Percentiles rank a stretch among this genome's conserved stretches.
phyloP scores from a whole-genome alignment of 2,888 invertebrate genomes.

The Chloroclystis v-ata region DNA sequence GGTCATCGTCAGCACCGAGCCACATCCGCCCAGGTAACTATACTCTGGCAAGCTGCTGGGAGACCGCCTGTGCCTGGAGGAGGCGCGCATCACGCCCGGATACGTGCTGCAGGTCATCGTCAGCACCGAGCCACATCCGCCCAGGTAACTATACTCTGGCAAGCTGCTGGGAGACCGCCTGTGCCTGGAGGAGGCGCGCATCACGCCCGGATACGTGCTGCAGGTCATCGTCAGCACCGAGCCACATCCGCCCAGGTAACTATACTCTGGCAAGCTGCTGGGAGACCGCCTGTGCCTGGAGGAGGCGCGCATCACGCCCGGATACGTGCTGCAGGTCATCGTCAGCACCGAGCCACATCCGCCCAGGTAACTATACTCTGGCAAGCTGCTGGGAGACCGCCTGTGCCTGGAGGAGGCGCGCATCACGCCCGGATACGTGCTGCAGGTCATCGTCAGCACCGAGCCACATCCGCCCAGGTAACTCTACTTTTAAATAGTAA shows the following conservation, averaged over 20 bases:
- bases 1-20: constrained; percentile 89
- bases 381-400: constrained; percentile 17
- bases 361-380: background rate
- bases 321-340: constrained; percentile 75
- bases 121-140: too few species aligned
- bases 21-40: constrained; percentile 60
- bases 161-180: constrained; percentile 17
- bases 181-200: constrained; percentile 91
- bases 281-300: constrained; percentile 75
- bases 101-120: constrained; percentile 67
- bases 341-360: too few species aligned
- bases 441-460: constrained; percentile 91
- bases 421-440: constrained; percentile 92
- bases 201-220: constrained; percentile 87
- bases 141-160: background rate
- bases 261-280: constrained; percentile 12
- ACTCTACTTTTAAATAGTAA: too few species aligned
- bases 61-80: constrained; percentile 80
- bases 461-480: constrained; percentile 67
- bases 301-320: constrained; percentile 92
- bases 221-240: too few species aligned
- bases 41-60: constrained; percentile 14
- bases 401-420: constrained; percentile 89
- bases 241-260: too few species aligned
- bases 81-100: constrained; percentile 92